These are phyloP conservation scores for Philotrypesis tridentata DNA, from an alignment of 1,140 invertebrate species.

Conservation along the genomic window DNA sequence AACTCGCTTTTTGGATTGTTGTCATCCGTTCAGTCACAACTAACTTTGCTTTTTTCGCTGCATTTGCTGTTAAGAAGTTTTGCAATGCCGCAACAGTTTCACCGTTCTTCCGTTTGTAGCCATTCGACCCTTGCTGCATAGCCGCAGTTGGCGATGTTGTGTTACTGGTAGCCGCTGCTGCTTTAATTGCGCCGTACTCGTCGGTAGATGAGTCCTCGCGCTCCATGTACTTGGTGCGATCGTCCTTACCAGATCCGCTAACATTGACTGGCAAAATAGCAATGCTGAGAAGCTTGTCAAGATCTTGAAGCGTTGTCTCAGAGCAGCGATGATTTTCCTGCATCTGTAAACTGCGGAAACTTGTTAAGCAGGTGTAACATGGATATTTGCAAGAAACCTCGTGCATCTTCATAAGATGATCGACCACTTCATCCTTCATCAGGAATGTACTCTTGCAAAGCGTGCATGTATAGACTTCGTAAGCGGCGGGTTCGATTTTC, in stretches of 20 bases:
- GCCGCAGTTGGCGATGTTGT: neutral
- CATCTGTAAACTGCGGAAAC: slow-evolving; percentile 39
- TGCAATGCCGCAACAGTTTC: neutral
- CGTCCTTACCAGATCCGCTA: neutral
- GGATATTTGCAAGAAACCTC: slow-evolving; percentile 46
- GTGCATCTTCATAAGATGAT: slow-evolving; percentile 47
- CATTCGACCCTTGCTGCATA: slow-evolving; percentile 9
- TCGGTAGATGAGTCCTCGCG: slow-evolving; percentile 38
- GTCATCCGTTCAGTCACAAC: neutral
- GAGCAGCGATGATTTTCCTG: slow-evolving; percentile 44
- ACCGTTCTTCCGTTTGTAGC: slow-evolving; percentile 18
- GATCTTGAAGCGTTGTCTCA: slow-evolving; percentile 26
- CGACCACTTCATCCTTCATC: slow-evolving; percentile 47
- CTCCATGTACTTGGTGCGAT: slow-evolving; percentile 21
- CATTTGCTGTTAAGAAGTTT: neutral
- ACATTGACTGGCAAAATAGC: slow-evolving; percentile 40
- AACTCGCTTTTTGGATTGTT: neutral
- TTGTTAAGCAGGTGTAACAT: slow-evolving; percentile 38
- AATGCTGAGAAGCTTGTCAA: slow-evolving; percentile 39
- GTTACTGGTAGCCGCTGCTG: neutral
- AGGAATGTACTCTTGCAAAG: slow-evolving; percentile 48
- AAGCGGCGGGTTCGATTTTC: slow-evolving; percentile 42
- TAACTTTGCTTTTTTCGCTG: neutral
- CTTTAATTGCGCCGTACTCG: slow-evolving; percentile 10
- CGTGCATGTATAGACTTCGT: slow-evolving; percentile 46